Conservation (phyloP, 2,113 vertebrate species). For the Hippocampus barbouri region DNA sequence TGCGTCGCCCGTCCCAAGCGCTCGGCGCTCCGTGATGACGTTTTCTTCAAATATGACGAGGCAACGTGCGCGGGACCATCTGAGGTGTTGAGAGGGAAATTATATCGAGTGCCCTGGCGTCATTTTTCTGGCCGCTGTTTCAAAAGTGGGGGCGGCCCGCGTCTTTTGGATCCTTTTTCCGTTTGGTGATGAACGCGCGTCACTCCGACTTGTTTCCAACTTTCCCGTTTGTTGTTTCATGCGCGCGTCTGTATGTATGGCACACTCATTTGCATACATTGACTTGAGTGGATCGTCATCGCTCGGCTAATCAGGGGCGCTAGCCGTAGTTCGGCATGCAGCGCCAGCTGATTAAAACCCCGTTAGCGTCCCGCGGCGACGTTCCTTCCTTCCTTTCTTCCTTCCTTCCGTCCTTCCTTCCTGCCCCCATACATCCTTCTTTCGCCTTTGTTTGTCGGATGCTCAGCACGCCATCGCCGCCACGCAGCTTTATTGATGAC, state of each 20-base stretch:
- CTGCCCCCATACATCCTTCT: slow-evolving; percentile 55
- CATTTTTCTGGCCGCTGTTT: too few species aligned
- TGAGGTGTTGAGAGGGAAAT: too few species aligned
- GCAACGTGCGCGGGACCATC: too few species aligned
- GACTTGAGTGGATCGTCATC: slow-evolving; percentile 27
- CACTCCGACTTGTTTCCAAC: too few species aligned
- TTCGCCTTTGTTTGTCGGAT: slow-evolving; percentile 41
- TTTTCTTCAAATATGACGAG: too few species aligned
- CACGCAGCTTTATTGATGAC: background rate
- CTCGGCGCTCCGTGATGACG: too few species aligned
- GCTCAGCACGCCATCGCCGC: slow-evolving; percentile 19
- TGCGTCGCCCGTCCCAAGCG: too few species aligned
- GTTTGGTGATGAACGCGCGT: too few species aligned
- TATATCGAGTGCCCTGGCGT: too few species aligned
- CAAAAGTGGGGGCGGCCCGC: too few species aligned
- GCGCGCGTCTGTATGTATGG: background rate
- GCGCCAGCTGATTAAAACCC: slow-evolving; percentile 64
- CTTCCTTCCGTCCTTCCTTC: slow-evolving; percentile 44
- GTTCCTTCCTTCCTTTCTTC: slow-evolving; percentile 40
- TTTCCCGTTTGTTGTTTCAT: background rate
- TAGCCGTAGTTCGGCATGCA: slow-evolving; percentile 57
- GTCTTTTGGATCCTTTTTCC: too few species aligned
- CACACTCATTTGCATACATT: slow-evolving; percentile 18
- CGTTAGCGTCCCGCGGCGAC: slow-evolving; percentile 51
- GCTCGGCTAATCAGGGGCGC: slow-evolving; percentile 63